A percentile compares a stretch with the other conserved stretches of the same genome.
phyloP scores from a whole-genome alignment of 2,113 vertebrate genomes.

The Misgurnus anguillicaudatus region DNA sequence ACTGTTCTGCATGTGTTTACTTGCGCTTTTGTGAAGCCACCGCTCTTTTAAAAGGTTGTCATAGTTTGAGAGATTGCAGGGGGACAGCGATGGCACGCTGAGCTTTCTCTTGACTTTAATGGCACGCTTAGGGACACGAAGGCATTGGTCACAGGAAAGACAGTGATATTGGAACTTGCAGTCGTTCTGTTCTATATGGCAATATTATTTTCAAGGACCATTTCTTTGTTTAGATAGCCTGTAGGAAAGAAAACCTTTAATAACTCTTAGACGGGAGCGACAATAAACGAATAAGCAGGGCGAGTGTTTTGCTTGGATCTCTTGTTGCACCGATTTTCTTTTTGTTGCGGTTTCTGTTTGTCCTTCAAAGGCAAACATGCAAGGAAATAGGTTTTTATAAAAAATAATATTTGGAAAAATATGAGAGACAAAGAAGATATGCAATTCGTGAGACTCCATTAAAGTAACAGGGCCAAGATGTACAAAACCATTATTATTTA shows the following conservation, averaged over 20 bases:
- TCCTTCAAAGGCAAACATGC: too few relatives aligned
- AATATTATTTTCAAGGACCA: background rate
- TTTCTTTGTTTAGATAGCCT: constrained; percentile 6
- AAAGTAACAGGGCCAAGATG: too few relatives aligned
- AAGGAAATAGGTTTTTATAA: too few relatives aligned
- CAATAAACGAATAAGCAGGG: too few relatives aligned
- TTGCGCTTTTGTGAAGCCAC: constrained; percentile 11
- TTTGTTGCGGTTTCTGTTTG: too few relatives aligned
- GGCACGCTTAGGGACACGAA: constrained; percentile 24
- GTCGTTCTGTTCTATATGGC: background rate
- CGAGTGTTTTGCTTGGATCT: too few relatives aligned
- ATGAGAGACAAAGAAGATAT: too few relatives aligned
- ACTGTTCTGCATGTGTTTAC: constrained; percentile 29
- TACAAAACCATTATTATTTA: too few relatives aligned
- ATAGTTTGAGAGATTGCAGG: constrained; percentile 37
- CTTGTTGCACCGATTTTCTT: too few relatives aligned
- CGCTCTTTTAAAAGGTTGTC: constrained; percentile 33
- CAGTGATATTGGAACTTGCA: constrained; percentile 25
- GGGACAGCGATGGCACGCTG: constrained; percentile 25
- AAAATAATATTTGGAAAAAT: too few relatives aligned
- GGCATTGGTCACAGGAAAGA: constrained; percentile 29
- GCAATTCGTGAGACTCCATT: too few relatives aligned
- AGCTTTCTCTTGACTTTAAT: constrained; percentile 9
- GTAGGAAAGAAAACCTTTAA: background rate
- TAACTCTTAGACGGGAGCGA: too few relatives aligned